These are phyloP conservation scores for Caranx melampygus DNA, from an alignment of 2,113 vertebrate species.

Conservation along the genomic window DNA sequence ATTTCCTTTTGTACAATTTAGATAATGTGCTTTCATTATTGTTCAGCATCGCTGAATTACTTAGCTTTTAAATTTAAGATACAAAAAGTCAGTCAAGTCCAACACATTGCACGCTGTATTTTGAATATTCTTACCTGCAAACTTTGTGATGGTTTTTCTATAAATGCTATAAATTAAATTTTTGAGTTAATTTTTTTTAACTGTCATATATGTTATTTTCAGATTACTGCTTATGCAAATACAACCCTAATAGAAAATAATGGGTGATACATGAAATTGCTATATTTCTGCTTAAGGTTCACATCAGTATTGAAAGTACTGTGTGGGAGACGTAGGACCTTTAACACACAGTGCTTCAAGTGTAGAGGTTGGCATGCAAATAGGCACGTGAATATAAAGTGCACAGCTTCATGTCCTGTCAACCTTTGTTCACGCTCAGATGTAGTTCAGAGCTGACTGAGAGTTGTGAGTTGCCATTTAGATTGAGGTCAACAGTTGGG, in stretches of 20 bases:
- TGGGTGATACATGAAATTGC: not conserved
- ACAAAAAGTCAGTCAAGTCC: not conserved
- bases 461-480: not conserved
- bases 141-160: too few relatives aligned
- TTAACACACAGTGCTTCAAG: not conserved
- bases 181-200: not conserved
- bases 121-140: not conserved
- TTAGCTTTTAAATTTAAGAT: not conserved
- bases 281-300: not conserved
- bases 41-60: not conserved
- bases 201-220: not conserved
- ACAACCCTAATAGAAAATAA: not conserved
- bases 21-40: conserved; percentile 6
- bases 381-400: not conserved
- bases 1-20: conserved; percentile 17
- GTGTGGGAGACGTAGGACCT: too few relatives aligned
- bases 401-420: not conserved
- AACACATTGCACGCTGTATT: not conserved
- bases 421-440: too few relatives aligned
- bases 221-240: not conserved
- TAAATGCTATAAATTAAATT: fast-evolving
- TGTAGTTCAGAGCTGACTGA: not conserved
- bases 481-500: not conserved
- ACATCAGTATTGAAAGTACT: too few relatives aligned
- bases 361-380: not conserved